phyloP scores from a whole-genome alignment of 2,797 vertebrate species.

The Bufotes viridis region DNA sequence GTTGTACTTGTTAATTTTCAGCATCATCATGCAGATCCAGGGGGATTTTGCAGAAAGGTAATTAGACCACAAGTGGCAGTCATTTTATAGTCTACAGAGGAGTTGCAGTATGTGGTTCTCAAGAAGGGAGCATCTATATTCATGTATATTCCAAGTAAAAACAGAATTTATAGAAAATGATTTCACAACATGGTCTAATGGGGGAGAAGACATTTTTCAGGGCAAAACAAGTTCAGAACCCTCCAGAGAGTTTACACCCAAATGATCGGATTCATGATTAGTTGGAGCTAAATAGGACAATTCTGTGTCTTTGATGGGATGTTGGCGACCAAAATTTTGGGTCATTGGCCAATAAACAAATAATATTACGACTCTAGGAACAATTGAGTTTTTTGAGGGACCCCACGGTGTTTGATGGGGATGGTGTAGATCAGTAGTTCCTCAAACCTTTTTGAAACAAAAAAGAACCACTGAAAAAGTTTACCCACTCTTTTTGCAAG shows the following conservation, averaged over 20 bases:
- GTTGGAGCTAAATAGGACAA: neutral
- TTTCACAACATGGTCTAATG: neutral
- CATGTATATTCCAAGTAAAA: neutral
- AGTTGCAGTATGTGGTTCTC: neutral
- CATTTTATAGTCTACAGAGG: neutral
- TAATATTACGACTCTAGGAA: too few relatives aligned
- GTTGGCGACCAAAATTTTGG: too few relatives aligned
- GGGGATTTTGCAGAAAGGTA: slow-evolving; percentile 27
- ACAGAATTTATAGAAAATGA: neutral
- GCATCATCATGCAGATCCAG: slow-evolving; percentile 28
- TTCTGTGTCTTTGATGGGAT: too few relatives aligned
- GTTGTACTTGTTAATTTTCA: slow-evolving; percentile 36
- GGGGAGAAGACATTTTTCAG: neutral
- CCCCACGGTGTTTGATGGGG: too few relatives aligned
- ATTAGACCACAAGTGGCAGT: slow-evolving; percentile 51
- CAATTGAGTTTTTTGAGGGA: too few relatives aligned
- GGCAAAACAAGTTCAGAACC: neutral
- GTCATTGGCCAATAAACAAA: too few relatives aligned
- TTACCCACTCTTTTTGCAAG: too few relatives aligned
- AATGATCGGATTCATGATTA: neutral
- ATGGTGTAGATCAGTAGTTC: too few relatives aligned
- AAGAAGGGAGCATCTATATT: neutral
- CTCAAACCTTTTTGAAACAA: too few relatives aligned
- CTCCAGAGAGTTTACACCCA: neutral
- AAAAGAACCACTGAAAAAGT: too few relatives aligned